phyloP scores from a whole-genome alignment of 2,888 invertebrate genomes.

The Dasysyrphus albostriatus region DNA sequence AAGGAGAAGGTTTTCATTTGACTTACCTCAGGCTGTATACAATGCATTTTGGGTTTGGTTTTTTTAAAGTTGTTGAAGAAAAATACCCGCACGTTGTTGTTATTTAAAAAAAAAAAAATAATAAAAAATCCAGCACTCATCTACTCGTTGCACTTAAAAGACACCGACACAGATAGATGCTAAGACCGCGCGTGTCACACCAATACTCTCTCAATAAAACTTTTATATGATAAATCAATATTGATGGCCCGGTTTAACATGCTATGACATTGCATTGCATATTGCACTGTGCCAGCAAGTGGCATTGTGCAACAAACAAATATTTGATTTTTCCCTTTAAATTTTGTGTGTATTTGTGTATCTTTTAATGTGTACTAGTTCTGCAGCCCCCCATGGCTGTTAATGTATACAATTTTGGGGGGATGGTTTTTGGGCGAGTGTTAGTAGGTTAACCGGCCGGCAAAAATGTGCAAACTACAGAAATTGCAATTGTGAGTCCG shows the following conservation, averaged over 20 bases:
- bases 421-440: constrained; percentile 52
- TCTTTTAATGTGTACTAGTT: not conserved
- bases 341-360: constrained; percentile 2
- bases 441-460: constrained; percentile 73
- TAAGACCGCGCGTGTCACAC: constrained; percentile 36
- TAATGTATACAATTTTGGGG: constrained; percentile 24
- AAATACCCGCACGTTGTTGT: not conserved
- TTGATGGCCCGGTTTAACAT: constrained; percentile 51
- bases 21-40: constrained; percentile 1
- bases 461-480: constrained; percentile 63
- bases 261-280: constrained; percentile 20
- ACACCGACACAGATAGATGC: constrained; percentile 2
- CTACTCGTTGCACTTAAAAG: constrained; percentile 10
- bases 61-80: constrained; percentile 1
- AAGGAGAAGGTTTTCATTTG: not conserved
- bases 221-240: constrained; percentile 57
- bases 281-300: constrained; percentile 40
- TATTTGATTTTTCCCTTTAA: constrained; percentile 45
- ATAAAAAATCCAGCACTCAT: constrained; percentile 11
- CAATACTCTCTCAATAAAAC: constrained; percentile 6
- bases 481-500: constrained; percentile 59
- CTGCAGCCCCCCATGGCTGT: constrained; percentile 1
- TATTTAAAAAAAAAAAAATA: constrained; percentile 13
- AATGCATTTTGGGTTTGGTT: not conserved
- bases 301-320: constrained; percentile 60